These are phyloP conservation scores for Lottia scabra DNA, from an alignment of 2,888 invertebrate genomes.

Conservation along the genomic window DNA sequence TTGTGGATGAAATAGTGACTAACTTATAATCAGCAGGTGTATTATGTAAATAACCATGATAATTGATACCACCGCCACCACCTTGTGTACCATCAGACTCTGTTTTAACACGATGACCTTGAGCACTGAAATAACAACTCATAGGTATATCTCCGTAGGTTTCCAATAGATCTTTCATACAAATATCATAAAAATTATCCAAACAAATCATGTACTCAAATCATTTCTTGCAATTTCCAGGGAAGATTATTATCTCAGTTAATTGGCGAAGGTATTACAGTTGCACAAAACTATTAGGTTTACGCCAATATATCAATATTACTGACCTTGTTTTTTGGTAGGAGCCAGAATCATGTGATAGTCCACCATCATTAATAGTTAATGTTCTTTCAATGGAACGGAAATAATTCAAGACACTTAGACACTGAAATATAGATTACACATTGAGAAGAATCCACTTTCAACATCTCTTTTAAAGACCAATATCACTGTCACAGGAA, in stretches of 20 bases:
- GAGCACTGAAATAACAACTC: conserved; percentile 48
- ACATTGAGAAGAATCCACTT: no score
- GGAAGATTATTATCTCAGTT: no score
- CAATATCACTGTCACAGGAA: no score
- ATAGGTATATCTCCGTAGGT: no score
- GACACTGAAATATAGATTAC: conserved; percentile 47
- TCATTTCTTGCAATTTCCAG: no score
- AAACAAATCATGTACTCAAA: no score
- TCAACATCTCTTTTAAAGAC: no score
- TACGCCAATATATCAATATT: neutral
- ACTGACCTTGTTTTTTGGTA: conserved; percentile 50
- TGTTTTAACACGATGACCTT: conserved; percentile 60
- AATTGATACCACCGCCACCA: conserved; percentile 64
- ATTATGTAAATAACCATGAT: conserved; percentile 67
- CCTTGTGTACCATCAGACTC: conserved; percentile 60
- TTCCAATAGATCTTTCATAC: no score
- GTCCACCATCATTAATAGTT: conserved; percentile 68
- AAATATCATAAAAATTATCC: no score
- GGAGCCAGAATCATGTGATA: conserved; percentile 57
- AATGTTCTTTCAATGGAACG: conserved; percentile 68
- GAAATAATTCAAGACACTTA: conserved; percentile 68
- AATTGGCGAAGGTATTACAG: neutral
- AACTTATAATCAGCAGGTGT: conserved; percentile 68
- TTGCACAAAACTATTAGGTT: conserved; percentile 1
- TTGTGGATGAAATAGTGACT: no score